A percentile compares a stretch with the other conserved stretches of the same genome.
phyloP scores from a whole-genome alignment of 1,140 invertebrate species.

The Leptinotarsa texana region DNA sequence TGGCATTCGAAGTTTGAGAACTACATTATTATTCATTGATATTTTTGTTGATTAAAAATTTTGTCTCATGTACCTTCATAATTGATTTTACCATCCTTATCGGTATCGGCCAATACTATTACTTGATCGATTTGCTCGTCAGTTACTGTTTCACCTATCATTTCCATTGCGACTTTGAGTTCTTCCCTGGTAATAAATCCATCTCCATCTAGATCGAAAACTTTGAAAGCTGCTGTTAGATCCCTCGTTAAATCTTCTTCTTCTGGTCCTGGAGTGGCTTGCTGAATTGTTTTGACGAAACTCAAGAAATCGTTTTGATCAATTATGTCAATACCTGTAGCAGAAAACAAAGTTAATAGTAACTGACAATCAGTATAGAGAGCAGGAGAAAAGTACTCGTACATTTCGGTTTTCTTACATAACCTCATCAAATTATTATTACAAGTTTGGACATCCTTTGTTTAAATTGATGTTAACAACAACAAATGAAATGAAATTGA shows the following conservation, averaged over 20 bases:
- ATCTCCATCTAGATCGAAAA: constrained; percentile 77
- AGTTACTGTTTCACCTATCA: constrained; percentile 75
- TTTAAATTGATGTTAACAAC: too few relatives aligned
- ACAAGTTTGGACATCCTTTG: too few relatives aligned
- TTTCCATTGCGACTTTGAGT: constrained; percentile 73
- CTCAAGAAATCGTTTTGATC: constrained; percentile 73
- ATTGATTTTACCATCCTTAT: constrained; percentile 76
- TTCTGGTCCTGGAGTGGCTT: constrained; percentile 64
- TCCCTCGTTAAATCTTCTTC: constrained; percentile 71
- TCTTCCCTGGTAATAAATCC: constrained; percentile 78
- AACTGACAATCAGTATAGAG: too few relatives aligned
- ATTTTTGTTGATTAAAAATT: too few relatives aligned
- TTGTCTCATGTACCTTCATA: constrained; percentile 67
- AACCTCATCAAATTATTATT: too few relatives aligned
- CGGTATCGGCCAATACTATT: constrained; percentile 71
- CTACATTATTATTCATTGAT: too few relatives aligned
- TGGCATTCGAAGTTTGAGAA: too few relatives aligned
- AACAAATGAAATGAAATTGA: too few relatives aligned
- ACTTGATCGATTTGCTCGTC: constrained; percentile 73
- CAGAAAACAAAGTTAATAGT: neutral
- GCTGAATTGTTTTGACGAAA: constrained; percentile 71
- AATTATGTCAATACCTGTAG: constrained; percentile 59
- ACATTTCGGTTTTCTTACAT: too few relatives aligned
- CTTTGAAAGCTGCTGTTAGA: constrained; percentile 74
- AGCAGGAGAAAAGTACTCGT: too few relatives aligned